Percentiles rank a stretch among this genome's conserved stretches.
Conservation (phyloP, 2,888 invertebrate genomes). For the Eupithecia subumbrata region DNA sequence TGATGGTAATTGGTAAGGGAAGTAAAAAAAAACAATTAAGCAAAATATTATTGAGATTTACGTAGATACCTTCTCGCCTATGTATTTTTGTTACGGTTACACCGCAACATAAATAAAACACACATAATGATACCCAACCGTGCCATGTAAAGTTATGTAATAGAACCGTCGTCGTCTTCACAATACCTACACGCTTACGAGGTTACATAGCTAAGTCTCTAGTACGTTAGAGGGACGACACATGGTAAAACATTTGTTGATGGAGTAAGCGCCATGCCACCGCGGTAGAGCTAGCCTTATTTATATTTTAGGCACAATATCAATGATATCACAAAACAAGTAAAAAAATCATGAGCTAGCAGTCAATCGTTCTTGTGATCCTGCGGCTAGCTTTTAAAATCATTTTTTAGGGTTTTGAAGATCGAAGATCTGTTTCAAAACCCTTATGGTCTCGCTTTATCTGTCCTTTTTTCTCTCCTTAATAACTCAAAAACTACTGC, state of each 20-base stretch:
- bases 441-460: no score
- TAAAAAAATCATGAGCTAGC: background rate
- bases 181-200: background rate
- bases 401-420: no score
- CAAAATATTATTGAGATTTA: background rate
- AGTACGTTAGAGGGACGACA: background rate
- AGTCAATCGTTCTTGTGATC: background rate
- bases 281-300: background rate
- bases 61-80: background rate
- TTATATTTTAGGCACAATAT: background rate
- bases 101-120: background rate
- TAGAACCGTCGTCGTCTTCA: background rate
- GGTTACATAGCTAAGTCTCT: background rate
- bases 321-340: background rate
- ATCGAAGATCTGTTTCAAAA: no score
- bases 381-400: background rate
- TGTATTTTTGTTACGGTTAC: background rate
- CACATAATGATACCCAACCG: background rate
- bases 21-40: background rate
- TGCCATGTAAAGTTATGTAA: slow-evolving; percentile 5
- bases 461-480: no score
- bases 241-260: background rate
- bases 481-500: no score
- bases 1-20: background rate
- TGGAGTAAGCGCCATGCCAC: no score